Conservation (phyloP, 2,797 vertebrate genomes). For the Gymnothorax reevesii region DNA sequence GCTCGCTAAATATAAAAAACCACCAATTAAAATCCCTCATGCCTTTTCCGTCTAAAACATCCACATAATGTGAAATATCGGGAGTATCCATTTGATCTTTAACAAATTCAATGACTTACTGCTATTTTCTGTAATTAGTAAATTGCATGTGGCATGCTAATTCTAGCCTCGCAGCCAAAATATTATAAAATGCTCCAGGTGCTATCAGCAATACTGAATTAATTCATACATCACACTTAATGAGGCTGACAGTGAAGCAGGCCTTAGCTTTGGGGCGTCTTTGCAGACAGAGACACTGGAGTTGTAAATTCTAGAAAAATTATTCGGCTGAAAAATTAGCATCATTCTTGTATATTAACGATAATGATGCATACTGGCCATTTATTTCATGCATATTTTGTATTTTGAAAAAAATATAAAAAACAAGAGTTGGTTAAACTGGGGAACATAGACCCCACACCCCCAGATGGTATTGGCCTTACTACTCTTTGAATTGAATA, state of each 20-base stretch:
- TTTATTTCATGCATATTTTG: background rate
- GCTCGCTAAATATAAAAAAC: conserved; percentile 50
- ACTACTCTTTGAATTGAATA: too few relatives aligned
- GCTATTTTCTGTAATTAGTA: conserved; percentile 32
- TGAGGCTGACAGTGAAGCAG: conserved; percentile 23
- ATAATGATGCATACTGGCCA: background rate
- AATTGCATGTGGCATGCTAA: conserved; percentile 21
- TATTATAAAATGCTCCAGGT: conserved; percentile 39
- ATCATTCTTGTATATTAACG: background rate
- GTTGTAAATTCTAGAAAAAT: background rate
- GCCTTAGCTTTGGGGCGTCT: conserved; percentile 11
- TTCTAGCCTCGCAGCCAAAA: conserved; percentile 34
- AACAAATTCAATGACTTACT: conserved; percentile 19
- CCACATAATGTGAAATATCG: conserved; percentile 23
- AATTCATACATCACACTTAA: conserved; percentile 23
- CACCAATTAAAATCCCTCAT: conserved; percentile 25
- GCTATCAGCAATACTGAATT: conserved; percentile 35
- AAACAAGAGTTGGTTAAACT: too few relatives aligned
- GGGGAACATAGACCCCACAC: too few relatives aligned
- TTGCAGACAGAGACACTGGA: background rate
- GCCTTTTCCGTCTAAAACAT: conserved; percentile 3
- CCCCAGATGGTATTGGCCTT: too few relatives aligned
- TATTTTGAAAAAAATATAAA: background rate
- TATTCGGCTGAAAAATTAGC: background rate
- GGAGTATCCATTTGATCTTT: conserved; percentile 32